Evolutionary conservation across 1,140 invertebrate genomes (phyloP), one percentile per base, ranked within the genome.

Genomic region (Macrobrachium nipponense): DNA sequence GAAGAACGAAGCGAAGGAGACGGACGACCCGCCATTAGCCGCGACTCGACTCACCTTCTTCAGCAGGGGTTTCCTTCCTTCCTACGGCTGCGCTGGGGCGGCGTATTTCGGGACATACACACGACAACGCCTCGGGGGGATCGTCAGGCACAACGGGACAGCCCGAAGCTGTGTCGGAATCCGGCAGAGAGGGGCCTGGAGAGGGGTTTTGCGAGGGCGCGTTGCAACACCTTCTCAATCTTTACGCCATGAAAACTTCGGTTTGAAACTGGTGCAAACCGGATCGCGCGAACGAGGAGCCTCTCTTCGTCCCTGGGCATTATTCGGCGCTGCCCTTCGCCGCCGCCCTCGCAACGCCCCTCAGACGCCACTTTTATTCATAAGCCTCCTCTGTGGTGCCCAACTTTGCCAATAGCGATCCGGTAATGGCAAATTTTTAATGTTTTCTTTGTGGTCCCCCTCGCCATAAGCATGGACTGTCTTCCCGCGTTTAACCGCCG

Each of bases 251-350:
- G 87, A 82, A 77, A 87, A 84, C 68, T 83, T 87, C 76, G 80
- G 87, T 87, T 87, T 83, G 68, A 87, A 87, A 87, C 87, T 87
- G 81, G 87, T 87, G 79, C 87, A 87, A 87, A 83, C 87, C 87
- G 87, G 87, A 87, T 87, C 64, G 23, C 51, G 59, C 11, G 58
- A 59, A 79, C 73, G 2, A 78, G 68, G 27, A 43, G 18, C 18
- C 23, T 61, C 62, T 79, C 43, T n/a, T 36, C 51, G 58, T 73
- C 73, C 64, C 72, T 51, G 20, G 17, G 12, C 17, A 60, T 80
- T 51, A 23, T 44, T 23, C 8, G 61, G 15, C 15, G 1, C 27
- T 36, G 27, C 27, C 27, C 27, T 36, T 4, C 27, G 1, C 27
- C 27, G 27, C 27, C 27, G 27, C 27, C 27, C 4, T 36, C 27